Evolutionary conservation across 2,797 vertebrate species (phyloP), one percentile per base, ranked within the genome.

Genomic region (Sebastes minor): DNA sequence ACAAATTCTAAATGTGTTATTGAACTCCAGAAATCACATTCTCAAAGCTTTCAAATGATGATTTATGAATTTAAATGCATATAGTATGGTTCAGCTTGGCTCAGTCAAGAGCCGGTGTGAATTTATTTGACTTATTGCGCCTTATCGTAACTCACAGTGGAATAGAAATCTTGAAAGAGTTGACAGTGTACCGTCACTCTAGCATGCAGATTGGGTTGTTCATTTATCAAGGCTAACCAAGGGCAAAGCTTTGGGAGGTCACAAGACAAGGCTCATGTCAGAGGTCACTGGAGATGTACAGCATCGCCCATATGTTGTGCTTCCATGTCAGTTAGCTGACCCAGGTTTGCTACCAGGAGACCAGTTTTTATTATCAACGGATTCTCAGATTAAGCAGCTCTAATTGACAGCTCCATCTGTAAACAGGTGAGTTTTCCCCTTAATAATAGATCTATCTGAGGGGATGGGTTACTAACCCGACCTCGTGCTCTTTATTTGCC

Each of bases 361-460:
- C 32, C 6, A 12, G 27, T 46, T 80, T 78, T 80, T 74, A 73
- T 73, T 77, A 81, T 71, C 52, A 72, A 52, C 72, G 32, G 67
- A 70, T 59, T 82, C 42, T 10, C 35, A 62, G 18, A 63, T 80
- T 27, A 83, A 82, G 61, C 57, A 23, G 25, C 57, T 63, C 6
- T 86, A 82, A 83, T 72, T 91, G 85, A 88, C 82, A 91, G 81
- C 84, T 83, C 75, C 59, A 73, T 61, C 60, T 80, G 74, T 85
- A 80, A 87, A 84, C 81, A 83, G 76, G 38, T 74, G 27, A 73
- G 56, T 38, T 76, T 8, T 46, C 52, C 78, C 56, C 69, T 78
- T 25, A 71, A 81, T 52, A 72, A 70, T 22, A 72, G 73, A 59
- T 28, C 13, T 4, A 3, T 25, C 55, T 46, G 55, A 67, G 71